Evolutionary conservation across 2,888 invertebrate species (phyloP).

Genomic region (Panzeria rudis): DNA sequence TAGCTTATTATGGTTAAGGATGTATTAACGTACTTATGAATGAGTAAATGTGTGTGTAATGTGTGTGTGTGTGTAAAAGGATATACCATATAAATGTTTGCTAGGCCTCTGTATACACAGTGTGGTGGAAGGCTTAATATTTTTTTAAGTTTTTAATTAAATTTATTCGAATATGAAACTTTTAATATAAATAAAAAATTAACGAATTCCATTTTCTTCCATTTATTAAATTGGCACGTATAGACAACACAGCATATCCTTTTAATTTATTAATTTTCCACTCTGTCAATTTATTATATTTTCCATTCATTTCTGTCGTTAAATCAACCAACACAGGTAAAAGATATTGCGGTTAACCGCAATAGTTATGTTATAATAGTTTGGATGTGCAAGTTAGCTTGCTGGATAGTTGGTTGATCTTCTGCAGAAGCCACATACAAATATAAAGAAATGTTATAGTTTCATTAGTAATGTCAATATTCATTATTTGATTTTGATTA

Average conservation of each 20-base stretch:
- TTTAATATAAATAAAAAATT: not conserved
- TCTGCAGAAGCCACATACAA: not conserved
- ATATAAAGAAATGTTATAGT: conserved; percentile 46
- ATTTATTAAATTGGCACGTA: conserved; percentile 25
- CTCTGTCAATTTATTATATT: conserved; percentile 52
- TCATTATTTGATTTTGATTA: conserved; percentile 42
- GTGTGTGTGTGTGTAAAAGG: conserved; percentile 11
- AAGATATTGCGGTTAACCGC: conserved; percentile 55
- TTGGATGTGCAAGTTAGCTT: not conserved
- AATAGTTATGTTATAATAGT: conserved; percentile 50
- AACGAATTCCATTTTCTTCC: not conserved
- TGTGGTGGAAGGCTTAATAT: conserved; percentile 17
- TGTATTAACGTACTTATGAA: conserved; percentile 15
- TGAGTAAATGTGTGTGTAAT: not conserved
- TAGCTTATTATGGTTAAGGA: conserved; percentile 66
- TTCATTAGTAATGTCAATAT: conserved; percentile 70
- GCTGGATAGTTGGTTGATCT: conserved; percentile 4
- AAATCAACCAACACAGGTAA: conserved; percentile 10
- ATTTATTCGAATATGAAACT: conserved; percentile 26
- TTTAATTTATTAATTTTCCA: conserved; percentile 48
- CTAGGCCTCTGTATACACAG: not conserved
- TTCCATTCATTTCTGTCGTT: conserved; percentile 22
- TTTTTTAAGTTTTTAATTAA: conserved; percentile 64
- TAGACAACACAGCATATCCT: not conserved
- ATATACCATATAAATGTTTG: conserved; percentile 8